A percentile compares a stretch with the other conserved stretches of the same genome.
phyloP scores from a whole-genome alignment of 2,888 invertebrate genomes.

The Tenthredo notha region DNA sequence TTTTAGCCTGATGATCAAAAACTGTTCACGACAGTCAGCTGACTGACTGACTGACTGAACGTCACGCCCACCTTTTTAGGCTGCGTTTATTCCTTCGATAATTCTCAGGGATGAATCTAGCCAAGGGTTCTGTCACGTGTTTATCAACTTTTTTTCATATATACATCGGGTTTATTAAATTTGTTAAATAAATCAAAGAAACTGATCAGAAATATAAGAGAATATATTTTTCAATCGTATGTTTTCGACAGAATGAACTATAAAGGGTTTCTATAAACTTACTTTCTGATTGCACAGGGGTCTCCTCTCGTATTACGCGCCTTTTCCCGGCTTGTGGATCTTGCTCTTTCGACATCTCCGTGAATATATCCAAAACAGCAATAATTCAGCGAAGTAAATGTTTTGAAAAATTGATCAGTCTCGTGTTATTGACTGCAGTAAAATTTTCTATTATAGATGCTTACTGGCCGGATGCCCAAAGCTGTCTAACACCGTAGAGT shows the following conservation, averaged over 20 bases:
- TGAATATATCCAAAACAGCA: conserved; percentile 40
- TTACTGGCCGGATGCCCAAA: conserved; percentile 54
- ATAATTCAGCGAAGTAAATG: background rate
- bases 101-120: conserved; percentile 39
- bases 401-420: background rate
- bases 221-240: background rate
- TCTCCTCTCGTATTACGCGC: conserved; percentile 20
- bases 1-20: background rate
- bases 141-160: background rate
- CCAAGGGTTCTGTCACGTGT: background rate
- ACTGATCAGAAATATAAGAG: background rate
- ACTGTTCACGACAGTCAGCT: conserved; percentile 50
- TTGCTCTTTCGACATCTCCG: conserved; percentile 11
- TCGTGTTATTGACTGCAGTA: background rate
- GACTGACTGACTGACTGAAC: conserved; percentile 50
- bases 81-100: conserved; percentile 47
- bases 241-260: background rate
- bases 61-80: conserved; percentile 54
- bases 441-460: conserved; percentile 31
- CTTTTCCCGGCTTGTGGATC: conserved; percentile 14
- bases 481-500: conserved; percentile 64
- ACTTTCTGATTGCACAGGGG: conserved; percentile 35
- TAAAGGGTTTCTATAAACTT: background rate
- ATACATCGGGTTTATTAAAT: background rate
- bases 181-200: background rate